Evolutionary conservation across 1,140 invertebrate species (phyloP), one percentile per base, ranked within the genome.

Genomic region (Plutomurus gul): DNA sequence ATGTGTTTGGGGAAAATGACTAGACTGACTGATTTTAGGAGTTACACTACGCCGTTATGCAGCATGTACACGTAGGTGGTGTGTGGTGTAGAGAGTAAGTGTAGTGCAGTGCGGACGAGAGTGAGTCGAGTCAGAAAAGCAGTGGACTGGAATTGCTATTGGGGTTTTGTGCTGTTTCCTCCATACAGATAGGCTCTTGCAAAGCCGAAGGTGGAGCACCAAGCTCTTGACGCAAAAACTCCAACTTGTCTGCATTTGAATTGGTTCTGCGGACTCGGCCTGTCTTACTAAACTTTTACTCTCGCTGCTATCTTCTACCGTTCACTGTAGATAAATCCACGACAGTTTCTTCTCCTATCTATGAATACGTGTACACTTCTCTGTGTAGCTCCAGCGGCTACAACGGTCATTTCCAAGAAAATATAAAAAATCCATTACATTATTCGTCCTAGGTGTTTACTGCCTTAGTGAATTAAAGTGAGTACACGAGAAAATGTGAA

Each of bases 161-260:
- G 77, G 71, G 49, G 71, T 79, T 70, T 70, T 75, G 43, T 40
- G 71, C 22, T 39, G 36, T 46, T 43, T 33, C 77, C 71, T 43
- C 51, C 47, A 39, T 60, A 46, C 56, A 76, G 78, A 79, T 79
- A 75, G 78, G 78, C 56, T 70, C 49, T 27, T 22, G 49, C 20
- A 71, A 40, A 43, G 51, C 40, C 25, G 78, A 76, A 79, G 78
- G 78, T 79, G 78, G 78, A 79, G 78, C 78, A 79, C 78, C 72
- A 71, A 75, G 43, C 77, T 46, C 37, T 27, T 39, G 37, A 65
- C 51, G 60, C 65, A 70, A 39, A 76, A 30, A 65, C 75, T 65
- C 56, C 40, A 37, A 72, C 70, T 72, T 43, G 70, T 37, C 40
- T 72, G 39, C 70, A 72, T 37, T 72, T 72, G 70, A 39, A 72